Base-by-base conservation (phyloP, 2,113 vertebrate genomes). In the Seriola quinqueradiata region DNA sequence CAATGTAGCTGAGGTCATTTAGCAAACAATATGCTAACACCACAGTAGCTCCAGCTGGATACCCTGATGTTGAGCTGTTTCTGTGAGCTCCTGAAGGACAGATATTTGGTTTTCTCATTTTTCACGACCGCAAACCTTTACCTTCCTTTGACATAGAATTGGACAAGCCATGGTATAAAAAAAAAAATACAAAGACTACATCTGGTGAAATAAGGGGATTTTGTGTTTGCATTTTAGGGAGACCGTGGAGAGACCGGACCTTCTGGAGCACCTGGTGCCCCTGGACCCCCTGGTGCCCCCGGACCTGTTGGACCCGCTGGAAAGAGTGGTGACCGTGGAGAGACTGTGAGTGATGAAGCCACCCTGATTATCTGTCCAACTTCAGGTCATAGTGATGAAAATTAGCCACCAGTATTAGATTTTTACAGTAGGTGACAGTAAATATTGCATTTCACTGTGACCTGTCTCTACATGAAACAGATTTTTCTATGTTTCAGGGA, bases 291-390 rank as follows among this genome's bases (percentile, higher is more conserved):
- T 25, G 98, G 98, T 50, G 97, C 98, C 82, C 97, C 98, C 0
- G 98, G 98, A 89, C 97, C 98, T 0, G 92, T 98, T 0, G 98
- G 98, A 83, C 98, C 98, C 71, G 97, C 98, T 95, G 98, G 98
- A 95, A 99, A 99, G 95, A 92, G 21, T 0, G 98, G 98, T 81
- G 98, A 99, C 83, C 98, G 98, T 63, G 98, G 98, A 93, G 98
- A 99, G 95, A 92, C 95, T 52, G 98, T 99, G 93, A 97, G 97
- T 98, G 70, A 55, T 52, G 57, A 52, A 50, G 44, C 2, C 1
- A 17, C 38, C 1, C 42, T 28, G 13, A 14, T 50, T 14, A 11
- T 75, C 55, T n/a, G 9, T 57, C 40, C 16, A 44, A 50, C 6
- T 28, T 77, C 3, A 34, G 9, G 23, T 12, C 2, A 10, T 72